Conservation (phyloP, 1,140 invertebrate species). For the Lerema accius region DNA sequence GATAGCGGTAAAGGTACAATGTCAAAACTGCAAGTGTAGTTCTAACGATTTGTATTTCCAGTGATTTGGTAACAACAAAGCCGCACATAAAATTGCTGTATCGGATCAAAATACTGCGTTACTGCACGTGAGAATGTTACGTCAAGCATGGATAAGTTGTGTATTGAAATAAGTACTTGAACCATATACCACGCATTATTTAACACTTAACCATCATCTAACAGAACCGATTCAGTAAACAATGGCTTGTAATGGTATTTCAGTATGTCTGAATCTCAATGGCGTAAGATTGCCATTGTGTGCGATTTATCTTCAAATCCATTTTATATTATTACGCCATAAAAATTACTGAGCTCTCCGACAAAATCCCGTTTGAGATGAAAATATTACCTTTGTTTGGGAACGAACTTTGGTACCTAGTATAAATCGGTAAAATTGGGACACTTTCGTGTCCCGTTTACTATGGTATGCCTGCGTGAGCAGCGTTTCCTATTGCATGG, state of each 20-base stretch:
- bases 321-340: constrained; percentile 19
- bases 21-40: neutral
- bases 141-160: constrained; percentile 28
- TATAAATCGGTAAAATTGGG: constrained; percentile 21
- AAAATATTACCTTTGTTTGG: no score
- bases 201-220: constrained; percentile 49
- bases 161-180: constrained; percentile 32
- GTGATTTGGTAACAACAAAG: constrained; percentile 1
- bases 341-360: neutral
- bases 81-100: constrained; percentile 7
- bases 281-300: constrained; percentile 63
- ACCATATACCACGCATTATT: constrained; percentile 41
- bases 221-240: constrained; percentile 63
- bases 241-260: constrained; percentile 68
- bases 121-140: constrained; percentile 37
- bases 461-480: constrained; percentile 55
- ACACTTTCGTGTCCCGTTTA: constrained; percentile 50
- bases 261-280: constrained; percentile 60
- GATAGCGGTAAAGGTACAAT: no score
- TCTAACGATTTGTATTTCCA: neutral
- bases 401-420: no score
- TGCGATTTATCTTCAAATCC: constrained; percentile 54
- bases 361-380: no score
- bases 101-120: constrained; percentile 14
- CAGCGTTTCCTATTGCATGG: constrained; percentile 49